phyloP scores from a whole-genome alignment of 2,113 vertebrate species.

The Sinocyclocheilus anophthalmus region DNA sequence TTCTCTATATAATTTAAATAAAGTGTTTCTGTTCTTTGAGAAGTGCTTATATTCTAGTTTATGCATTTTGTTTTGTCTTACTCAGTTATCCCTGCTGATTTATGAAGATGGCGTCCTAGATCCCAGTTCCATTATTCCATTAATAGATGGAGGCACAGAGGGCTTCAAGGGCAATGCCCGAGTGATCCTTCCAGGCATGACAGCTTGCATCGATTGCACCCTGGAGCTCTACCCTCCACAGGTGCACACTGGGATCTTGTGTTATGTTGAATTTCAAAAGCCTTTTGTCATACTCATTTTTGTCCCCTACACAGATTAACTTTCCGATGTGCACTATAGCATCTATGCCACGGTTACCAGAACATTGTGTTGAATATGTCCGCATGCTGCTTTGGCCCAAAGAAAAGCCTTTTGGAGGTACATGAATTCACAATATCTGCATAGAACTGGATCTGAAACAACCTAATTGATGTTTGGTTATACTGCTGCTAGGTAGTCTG shows the following conservation, averaged over 20 bases:
- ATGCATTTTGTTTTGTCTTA: neutral
- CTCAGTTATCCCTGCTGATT: constrained; percentile 83
- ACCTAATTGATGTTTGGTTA: neutral
- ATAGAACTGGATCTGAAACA: neutral
- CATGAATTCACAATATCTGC: no score
- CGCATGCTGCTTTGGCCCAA: constrained; percentile 95
- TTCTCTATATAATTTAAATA: neutral
- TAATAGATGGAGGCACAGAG: constrained; percentile 96
- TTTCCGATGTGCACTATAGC: constrained; percentile 99
- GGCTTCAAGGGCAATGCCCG: constrained; percentile 97
- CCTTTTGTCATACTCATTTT: constrained; percentile 26
- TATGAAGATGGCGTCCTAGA: constrained; percentile 93
- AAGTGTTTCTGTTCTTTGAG: constrained; percentile 33
- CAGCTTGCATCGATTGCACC: constrained; percentile 94
- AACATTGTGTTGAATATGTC: constrained; percentile 95
- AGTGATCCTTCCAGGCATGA: constrained; percentile 96
- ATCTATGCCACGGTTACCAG: constrained; percentile 94
- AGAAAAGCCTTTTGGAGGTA: constrained; percentile 97
- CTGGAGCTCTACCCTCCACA: constrained; percentile 96
- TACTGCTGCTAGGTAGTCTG: no score
- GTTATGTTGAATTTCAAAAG: neutral
- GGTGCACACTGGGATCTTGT: constrained; percentile 62
- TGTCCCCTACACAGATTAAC: constrained; percentile 82
- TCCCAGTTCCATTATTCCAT: constrained; percentile 91
- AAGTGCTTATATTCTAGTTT: neutral